phyloP scores from a whole-genome alignment of 2,888 invertebrate genomes.

The Polylopha cassiicola region DNA sequence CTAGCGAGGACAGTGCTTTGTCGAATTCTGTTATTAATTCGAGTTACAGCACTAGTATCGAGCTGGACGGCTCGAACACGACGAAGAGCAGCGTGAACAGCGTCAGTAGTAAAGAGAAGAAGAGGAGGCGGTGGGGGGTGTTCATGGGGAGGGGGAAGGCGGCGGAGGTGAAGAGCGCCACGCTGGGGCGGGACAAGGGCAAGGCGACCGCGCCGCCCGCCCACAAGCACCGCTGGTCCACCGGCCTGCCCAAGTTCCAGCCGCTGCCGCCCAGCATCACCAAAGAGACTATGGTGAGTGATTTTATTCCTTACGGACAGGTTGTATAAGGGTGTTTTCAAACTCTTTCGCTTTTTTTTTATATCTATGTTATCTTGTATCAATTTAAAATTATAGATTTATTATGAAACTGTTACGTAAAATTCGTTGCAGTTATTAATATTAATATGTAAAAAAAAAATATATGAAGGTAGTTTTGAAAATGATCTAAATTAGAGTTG shows the following conservation, averaged over 20 bases:
- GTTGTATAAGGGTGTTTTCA: background rate
- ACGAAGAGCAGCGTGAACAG: conserved; percentile 35
- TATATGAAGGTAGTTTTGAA: too few relatives aligned
- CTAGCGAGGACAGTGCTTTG: conserved; percentile 41
- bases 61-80: conserved; percentile 38
- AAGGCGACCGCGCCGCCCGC: conserved; percentile 65
- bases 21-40: conserved; percentile 50
- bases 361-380: too few relatives aligned
- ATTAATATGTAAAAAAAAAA: too few relatives aligned
- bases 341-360: background rate
- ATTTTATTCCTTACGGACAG: background rate
- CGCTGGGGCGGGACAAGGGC: conserved; percentile 81
- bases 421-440: too few relatives aligned
- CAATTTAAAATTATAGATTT: too few relatives aligned
- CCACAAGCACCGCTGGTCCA: conserved; percentile 83
- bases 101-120: conserved; percentile 76
- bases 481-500: too few relatives aligned
- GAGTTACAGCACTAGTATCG: conserved; percentile 50
- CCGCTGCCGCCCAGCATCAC: conserved; percentile 86
- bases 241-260: conserved; percentile 82
- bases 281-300: conserved; percentile 86
- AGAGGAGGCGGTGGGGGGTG: conserved; percentile 82
- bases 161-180: conserved; percentile 80
- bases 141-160: conserved; percentile 81
- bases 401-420: too few relatives aligned